Evolutionary conservation across 2,888 invertebrate genomes (phyloP), one percentile per base, ranked within the genome.

Genomic region (Vesta saturnalis): DNA sequence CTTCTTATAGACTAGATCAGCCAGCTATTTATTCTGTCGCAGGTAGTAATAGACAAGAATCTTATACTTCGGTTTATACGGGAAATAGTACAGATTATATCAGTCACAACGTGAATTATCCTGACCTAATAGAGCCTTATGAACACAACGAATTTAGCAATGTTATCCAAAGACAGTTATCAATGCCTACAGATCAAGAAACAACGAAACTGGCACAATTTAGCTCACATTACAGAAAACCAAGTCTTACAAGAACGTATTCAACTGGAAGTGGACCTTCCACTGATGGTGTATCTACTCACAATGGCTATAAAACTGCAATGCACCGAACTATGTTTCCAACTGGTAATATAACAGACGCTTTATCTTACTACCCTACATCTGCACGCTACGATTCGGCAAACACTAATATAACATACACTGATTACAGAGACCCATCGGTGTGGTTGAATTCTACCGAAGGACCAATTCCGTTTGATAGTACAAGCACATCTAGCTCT

Each of bases 281-380:
- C 1, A 71, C 75, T 64, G 90, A 91, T 71, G 85, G 39, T n/a
- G n/a, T 89, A 79, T 79, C 89, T 78, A 87, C 90, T 71, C 85
- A 91, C 77, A 91, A 92, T 60, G 86, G 85, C 14, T 91, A 90
- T 78, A 91, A 91, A 83, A 85, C 85, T 46, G 86, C 88, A 0
- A 87, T 89, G 83, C 89, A 90, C 77, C 86, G 91, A 64, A 86
- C 89, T 30, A 90, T 89, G 84, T 92, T 91, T 77, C 92, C 92
- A 46, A 88, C 90, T 1, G 90, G 91, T 2, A 89, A 88, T 79
- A 87, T 94, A 19, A 94, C 93, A 0, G 94, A 94, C 80, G 92
- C 93, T 12, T 84, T 94, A 5, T 92, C 92, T 0, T 94, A 93
- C 76, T 94, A 94, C 82, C 94, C 94, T 0, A 92, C 91, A 0